phyloP scores from a whole-genome alignment of 2,888 invertebrate species.

The Tetheella fluctuosa region DNA sequence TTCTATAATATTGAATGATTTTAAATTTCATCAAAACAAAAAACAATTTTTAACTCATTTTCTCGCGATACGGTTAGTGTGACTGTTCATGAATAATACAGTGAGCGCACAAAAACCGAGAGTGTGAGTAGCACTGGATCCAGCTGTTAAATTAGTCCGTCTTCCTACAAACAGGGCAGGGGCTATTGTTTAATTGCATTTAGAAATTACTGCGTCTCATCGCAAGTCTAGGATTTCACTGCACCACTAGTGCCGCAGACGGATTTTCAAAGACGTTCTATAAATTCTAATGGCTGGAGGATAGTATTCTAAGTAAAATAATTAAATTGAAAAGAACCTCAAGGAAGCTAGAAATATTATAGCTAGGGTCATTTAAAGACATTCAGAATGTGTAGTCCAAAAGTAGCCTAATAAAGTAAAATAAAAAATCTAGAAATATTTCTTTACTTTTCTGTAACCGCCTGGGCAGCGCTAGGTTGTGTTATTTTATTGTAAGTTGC shows the following conservation, averaged over 20 bases:
- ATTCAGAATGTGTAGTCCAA: too few relatives aligned
- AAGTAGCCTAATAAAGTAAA: too few relatives aligned
- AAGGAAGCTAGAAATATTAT: too few relatives aligned
- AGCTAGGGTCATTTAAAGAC: too few relatives aligned
- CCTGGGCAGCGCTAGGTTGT: too few relatives aligned
- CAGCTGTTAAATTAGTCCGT: slow-evolving; percentile 33
- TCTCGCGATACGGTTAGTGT: background rate
- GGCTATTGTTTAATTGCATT: slow-evolving; percentile 42
- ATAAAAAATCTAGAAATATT: too few relatives aligned
- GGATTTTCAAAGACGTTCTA: background rate
- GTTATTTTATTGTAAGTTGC: too few relatives aligned
- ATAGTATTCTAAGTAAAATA: too few relatives aligned
- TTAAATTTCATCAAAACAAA: background rate
- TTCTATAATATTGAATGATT: background rate
- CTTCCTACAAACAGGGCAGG: slow-evolving; percentile 26
- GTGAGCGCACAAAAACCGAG: slow-evolving; percentile 4
- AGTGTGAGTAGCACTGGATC: slow-evolving; percentile 17
- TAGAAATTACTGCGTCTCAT: slow-evolving; percentile 35
- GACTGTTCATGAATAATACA: background rate
- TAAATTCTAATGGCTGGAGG: too few relatives aligned
- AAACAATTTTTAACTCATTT: background rate
- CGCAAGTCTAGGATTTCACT: slow-evolving; percentile 17
- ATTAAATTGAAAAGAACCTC: too few relatives aligned
- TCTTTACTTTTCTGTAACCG: too few relatives aligned
- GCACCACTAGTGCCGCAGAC: slow-evolving; percentile 6